Base-by-base conservation (phyloP, 2,797 vertebrate genomes). In the Girardinus metallicus region DNA sequence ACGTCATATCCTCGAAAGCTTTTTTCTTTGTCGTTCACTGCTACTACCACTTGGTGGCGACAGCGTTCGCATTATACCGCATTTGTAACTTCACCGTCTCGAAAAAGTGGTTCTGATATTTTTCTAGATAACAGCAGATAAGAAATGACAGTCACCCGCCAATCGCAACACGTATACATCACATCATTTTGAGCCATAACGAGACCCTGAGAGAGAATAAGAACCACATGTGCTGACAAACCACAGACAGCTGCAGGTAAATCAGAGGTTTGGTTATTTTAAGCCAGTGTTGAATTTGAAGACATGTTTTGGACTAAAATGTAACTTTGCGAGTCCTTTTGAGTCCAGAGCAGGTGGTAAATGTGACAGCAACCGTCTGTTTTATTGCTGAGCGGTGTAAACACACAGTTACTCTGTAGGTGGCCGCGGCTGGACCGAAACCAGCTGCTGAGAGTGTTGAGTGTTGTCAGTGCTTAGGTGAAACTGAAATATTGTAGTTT, bases 391-490 rank as follows among this genome's bases (percentile, higher is more conserved):
- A n/a, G 73, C 47, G 57, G 84, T 60, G 70, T 76, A 73, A 70
- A 10, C 49, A 78, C 80, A 75, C 66, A 12, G 73, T 81, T 55
- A 21, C 75, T 11, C 66, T 75, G 81, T 87, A 80, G 89, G 89
- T 72, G 89, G 86, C 83, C 87, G 76, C 0, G 51, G 41, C 41
- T 80, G 77, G 46, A 83, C 15, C 80, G 71, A 85, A 84, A 88
- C 47, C 91, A 92, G 89, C 91, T 89, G 92, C 53, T 87, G 80
- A 64, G 76, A 62, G 53, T 26, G 62, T 29, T 75, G 70, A 36
- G 81, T 36, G 13, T 47, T 41, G 47, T 36, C n/a, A 29, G 15
- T 23, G 1, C 18, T n/a, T 34, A 36, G 47, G 74, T 60, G 39
- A 72, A 76, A 23, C 49, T 26, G 62, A 44, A 43, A 70, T 36